These are phyloP conservation scores for Equus przewalskii DNA, from an alignment of 2,113 vertebrate genomes.

Conservation along the genomic window DNA sequence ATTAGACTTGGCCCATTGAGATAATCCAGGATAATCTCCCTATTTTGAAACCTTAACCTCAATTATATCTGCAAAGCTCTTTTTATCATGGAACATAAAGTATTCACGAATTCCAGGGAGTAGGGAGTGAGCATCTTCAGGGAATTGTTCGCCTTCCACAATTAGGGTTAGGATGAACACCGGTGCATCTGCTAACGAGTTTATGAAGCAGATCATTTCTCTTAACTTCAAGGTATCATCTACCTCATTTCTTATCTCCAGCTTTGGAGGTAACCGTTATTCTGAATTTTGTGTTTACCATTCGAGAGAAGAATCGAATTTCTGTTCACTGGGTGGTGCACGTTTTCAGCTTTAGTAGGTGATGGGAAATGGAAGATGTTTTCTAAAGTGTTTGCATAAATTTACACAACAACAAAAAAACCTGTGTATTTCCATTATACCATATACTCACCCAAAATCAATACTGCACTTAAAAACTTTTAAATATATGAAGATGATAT, in stretches of 20 bases:
- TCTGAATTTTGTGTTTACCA: background rate
- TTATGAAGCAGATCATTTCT: background rate
- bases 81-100: background rate
- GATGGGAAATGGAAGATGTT: background rate
- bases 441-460: background rate
- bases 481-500: background rate
- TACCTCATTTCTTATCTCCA: background rate
- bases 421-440: accelerated
- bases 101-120: background rate
- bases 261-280: background rate
- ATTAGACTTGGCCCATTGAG: background rate
- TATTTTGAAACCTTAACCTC: background rate
- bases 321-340: background rate
- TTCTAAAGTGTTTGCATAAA: background rate
- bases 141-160: background rate
- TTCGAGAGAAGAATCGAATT: background rate
- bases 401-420: background rate
- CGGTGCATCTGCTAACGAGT: background rate
- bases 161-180: background rate
- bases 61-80: background rate
- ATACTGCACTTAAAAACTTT: background rate
- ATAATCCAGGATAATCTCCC: background rate
- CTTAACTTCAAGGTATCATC: background rate
- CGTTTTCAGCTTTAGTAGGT: background rate
- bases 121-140: background rate